phyloP scores from a whole-genome alignment of 2,113 vertebrate genomes.

The Procavia capensis region DNA sequence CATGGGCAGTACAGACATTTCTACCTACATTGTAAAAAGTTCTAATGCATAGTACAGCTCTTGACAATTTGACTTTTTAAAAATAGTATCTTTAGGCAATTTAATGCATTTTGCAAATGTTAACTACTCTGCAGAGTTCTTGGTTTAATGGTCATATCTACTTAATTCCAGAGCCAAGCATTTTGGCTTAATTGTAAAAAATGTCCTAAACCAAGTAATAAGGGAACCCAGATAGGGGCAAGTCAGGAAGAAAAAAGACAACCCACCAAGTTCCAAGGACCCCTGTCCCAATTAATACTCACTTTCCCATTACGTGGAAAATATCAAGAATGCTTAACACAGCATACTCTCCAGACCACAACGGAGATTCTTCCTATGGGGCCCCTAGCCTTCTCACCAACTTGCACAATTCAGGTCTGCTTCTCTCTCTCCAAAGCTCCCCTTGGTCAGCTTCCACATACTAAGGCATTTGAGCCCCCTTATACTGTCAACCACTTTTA shows the following conservation, averaged over 20 bases:
- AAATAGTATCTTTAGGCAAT: neutral
- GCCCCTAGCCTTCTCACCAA: neutral
- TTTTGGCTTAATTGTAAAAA: conserved; percentile 49
- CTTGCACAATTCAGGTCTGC: neutral
- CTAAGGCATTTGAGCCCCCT: neutral
- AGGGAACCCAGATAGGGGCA: neutral
- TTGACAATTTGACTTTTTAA: neutral
- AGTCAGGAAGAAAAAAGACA: neutral
- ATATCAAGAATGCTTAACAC: neutral
- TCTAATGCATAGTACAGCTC: neutral
- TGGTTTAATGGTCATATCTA: neutral
- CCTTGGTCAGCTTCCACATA: neutral
- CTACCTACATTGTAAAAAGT: neutral
- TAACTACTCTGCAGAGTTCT: neutral
- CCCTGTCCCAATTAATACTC: neutral
- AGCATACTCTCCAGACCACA: neutral
- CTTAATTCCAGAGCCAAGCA: conserved; percentile 27
- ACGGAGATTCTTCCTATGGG: neutral
- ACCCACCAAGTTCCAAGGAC: neutral
- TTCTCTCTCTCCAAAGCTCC: neutral
- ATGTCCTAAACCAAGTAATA: neutral
- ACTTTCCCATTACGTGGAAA: neutral
- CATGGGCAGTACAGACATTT: neutral
- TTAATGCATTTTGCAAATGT: conserved; percentile 24
- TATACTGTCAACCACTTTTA: neutral